Evolutionary conservation across 2,797 vertebrate genomes (phyloP), one percentile per base, ranked within the genome.

Genomic region (Botia kubotai): DNA sequence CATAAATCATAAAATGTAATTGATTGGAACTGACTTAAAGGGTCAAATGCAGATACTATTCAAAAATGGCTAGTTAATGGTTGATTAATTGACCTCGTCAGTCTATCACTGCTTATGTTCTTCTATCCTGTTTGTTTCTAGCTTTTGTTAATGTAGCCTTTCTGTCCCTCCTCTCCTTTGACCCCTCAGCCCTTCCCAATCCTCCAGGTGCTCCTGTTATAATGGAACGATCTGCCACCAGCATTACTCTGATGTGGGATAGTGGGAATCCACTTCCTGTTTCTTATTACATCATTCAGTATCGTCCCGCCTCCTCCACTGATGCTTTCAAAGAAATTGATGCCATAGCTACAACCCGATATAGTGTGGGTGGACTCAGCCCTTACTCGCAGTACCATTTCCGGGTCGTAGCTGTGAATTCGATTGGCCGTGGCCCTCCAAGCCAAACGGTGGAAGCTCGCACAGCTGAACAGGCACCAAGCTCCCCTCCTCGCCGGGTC

Each of bases 311-410:
- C 89, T 94, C 92, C 73, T 97, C 97, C 0, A 95, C 97, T 33
- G 97, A 98, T 90, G 89, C 91, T 1, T 99, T 97, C 80, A 98
- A 99, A 87, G 98, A 99, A 94, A 99, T 99, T 1, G 97, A 99
- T 86, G 96, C 97, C 1, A 96, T 99, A 19, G 97, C 98, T 17
- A 99, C 98, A 0, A 99, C 98, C 0, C 97, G 98, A 72, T 99
- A 99, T 83, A 99, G 97, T 0, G 97, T 99, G n/a, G 98, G 98
- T 16, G 98, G 98, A 29, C 95, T 99, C 69, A 98, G 97, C 86
- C 98, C 98, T 0, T 99, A 98, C 89, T 99, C 98, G 0, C 96
- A 98, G 81, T 99, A 99, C 14, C 96, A 98, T 86, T 98, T 99
- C 88, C 93, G 96, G 39, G 96, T 99, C 60, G 94, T 98, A 63